These are phyloP conservation scores for Origma solitaria DNA, from an alignment of 2,113 vertebrate species.

Conservation along the genomic window DNA sequence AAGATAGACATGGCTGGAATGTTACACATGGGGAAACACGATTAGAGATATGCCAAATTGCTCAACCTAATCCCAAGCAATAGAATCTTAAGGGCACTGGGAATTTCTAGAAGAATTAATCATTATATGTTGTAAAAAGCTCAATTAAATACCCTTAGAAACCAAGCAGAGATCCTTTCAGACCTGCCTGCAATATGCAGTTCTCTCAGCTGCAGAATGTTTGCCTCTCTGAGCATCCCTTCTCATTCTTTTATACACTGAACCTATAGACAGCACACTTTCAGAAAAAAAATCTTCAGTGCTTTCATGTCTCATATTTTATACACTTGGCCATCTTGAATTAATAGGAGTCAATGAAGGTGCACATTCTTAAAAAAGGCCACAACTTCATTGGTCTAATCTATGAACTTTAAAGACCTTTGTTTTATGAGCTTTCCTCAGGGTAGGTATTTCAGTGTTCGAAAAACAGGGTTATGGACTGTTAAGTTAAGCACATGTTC, in stretches of 20 bases:
- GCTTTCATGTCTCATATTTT: neutral
- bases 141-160: constrained; percentile 41
- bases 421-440: constrained; percentile 55
- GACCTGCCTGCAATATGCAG: neutral
- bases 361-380: neutral
- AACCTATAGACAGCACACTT: constrained; percentile 19
- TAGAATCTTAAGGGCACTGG: constrained; percentile 37
- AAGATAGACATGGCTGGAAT: constrained; percentile 59
- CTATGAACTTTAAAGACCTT: constrained; percentile 55
- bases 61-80: constrained; percentile 42
- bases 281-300: neutral
- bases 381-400: constrained; percentile 21
- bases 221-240: constrained; percentile 3
- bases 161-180: neutral
- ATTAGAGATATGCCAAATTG: constrained; percentile 62
- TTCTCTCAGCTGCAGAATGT: neutral
- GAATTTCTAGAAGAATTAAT: constrained; percentile 55
- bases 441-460: constrained; percentile 53
- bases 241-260: neutral
- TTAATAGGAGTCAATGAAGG: constrained; percentile 38
- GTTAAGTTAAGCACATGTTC: constrained; percentile 65
- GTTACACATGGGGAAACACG: constrained; percentile 49
- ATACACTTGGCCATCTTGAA: constrained; percentile 23
- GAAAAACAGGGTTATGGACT: constrained; percentile 62
- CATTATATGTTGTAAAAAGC: constrained; percentile 18